Evolutionary conservation across 2,888 invertebrate genomes (phyloP), one percentile per base, ranked within the genome.

Genomic region (Nephrotoma guestfalica): DNA sequence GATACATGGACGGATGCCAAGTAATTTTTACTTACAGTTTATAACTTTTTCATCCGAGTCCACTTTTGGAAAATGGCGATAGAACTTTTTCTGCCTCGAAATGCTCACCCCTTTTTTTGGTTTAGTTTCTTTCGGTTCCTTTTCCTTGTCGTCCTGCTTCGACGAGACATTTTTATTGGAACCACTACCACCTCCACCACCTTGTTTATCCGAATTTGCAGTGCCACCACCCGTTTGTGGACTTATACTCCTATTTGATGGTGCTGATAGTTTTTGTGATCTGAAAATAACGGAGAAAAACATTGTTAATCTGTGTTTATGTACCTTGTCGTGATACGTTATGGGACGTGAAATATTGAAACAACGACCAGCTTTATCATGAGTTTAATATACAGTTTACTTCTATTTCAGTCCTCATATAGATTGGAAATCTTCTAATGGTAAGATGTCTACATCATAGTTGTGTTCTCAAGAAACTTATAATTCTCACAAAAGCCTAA

Each of bases 71-170:
- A 97, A 97, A 91, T 97, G 96, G 88, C 97, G 93, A 90, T 96
- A 95, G 92, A 97, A 97, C 92, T 97, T 97, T 92, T 97, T 97
- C 92, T 97, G 97, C 83, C 97, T 93, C 86, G 96, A 91, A 87
- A 91, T 91, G 87, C 91, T 91, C 45, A 91, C 89, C 87, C 91
- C 91, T 88, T 91, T 91, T 88, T 90, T 89, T 71, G 71, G 71
- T 88, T 91, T 91, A 88, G 91, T 91, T n/a, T 86, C 86, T 41
- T 86, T 86, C 41, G 51, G 86, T 41, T 86, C 86, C 41, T 86
- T 86, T 43, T 86, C 86, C 15, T 86, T 86, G 87, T 90, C 87
- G 18, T 89, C 89, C 88, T 89, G 89, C 89, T 88, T 88, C 86
- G 87, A 86, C 87, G 88, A 86, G 11, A 9, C n/a, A 45, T 83